Evolutionary conservation across 2,113 vertebrate genomes (phyloP).

Genomic region (Sphaerodactylus townsendi): DNA sequence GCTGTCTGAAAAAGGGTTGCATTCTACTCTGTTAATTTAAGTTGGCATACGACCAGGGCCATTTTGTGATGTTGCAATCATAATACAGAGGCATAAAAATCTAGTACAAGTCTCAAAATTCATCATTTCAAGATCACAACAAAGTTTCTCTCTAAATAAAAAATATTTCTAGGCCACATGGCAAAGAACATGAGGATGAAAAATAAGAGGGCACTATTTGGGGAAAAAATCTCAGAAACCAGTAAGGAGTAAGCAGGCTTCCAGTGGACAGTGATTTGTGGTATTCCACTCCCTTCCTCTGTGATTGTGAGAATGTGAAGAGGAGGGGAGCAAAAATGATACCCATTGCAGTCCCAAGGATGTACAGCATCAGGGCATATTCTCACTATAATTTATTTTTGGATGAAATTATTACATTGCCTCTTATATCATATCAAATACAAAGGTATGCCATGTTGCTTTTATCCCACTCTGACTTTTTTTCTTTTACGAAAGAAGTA

Average conservation of each 20-base stretch:
- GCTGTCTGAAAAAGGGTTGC: too few relatives aligned
- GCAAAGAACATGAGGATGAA: not conserved
- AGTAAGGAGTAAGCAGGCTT: not conserved
- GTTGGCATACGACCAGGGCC: not conserved
- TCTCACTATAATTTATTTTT: not conserved
- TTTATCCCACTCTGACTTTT: not conserved
- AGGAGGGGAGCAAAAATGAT: not conserved
- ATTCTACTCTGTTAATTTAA: not conserved
- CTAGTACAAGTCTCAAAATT: not conserved
- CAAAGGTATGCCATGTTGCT: not conserved
- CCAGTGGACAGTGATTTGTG: not conserved
- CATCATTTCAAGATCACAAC: not conserved
- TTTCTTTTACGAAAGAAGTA: constrained; percentile 11
- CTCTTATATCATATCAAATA: not conserved
- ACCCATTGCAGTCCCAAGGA: not conserved
- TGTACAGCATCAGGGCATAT: not conserved
- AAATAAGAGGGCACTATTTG: not conserved
- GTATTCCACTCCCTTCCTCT: not conserved
- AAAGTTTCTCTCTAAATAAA: not conserved
- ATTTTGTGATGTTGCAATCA: not conserved
- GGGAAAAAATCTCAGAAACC: not conserved
- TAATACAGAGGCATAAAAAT: not conserved
- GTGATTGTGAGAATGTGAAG: not conserved
- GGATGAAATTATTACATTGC: not conserved
- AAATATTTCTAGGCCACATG: not conserved